Evolutionary conservation across 2,888 invertebrate species (phyloP).

Genomic region (Hypena proboscidalis): DNA sequence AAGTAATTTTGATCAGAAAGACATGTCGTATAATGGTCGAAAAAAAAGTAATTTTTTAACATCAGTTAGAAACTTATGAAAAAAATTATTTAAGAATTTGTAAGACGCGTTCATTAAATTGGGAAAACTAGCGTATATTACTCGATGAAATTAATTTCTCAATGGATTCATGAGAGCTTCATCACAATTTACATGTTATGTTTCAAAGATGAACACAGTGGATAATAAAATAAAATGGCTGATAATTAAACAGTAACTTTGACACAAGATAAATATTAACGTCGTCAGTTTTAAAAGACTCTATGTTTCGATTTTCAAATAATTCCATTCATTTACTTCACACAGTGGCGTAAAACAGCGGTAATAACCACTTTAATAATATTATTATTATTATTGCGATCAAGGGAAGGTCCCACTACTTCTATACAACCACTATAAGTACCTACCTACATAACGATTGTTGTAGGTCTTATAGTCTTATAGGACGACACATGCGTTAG

Average conservation of each 20-base stretch:
- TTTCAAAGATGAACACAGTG: slow-evolving; percentile 7
- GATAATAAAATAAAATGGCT: slow-evolving; percentile 9
- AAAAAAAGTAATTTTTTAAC: too few species aligned
- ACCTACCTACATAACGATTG: too few species aligned
- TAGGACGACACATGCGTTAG: slow-evolving; percentile 1
- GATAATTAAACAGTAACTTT: not conserved
- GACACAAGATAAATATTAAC: not conserved
- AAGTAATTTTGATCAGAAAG: too few species aligned
- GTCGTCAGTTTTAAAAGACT: slow-evolving; percentile 6
- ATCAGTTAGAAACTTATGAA: too few species aligned
- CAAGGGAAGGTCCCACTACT: slow-evolving; percentile 3
- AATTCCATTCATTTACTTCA: slow-evolving; percentile 4
- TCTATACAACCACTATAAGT: slow-evolving; percentile 3
- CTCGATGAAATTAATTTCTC: slow-evolving; percentile 11
- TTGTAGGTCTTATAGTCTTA: too few species aligned
- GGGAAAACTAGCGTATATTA: slow-evolving; percentile 8
- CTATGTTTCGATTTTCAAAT: not conserved
- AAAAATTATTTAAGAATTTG: slow-evolving; percentile 9
- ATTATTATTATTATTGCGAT: too few species aligned
- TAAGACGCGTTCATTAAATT: slow-evolving; percentile 8
- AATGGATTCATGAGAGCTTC: slow-evolving; percentile 4
- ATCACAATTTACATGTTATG: too few species aligned
- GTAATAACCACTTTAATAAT: slow-evolving; percentile 4
- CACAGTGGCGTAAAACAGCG: slow-evolving; percentile 4
- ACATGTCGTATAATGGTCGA: too few species aligned